Base-by-base conservation (phyloP, 2,888 invertebrate species). In the Lasioglossum lativentre region DNA sequence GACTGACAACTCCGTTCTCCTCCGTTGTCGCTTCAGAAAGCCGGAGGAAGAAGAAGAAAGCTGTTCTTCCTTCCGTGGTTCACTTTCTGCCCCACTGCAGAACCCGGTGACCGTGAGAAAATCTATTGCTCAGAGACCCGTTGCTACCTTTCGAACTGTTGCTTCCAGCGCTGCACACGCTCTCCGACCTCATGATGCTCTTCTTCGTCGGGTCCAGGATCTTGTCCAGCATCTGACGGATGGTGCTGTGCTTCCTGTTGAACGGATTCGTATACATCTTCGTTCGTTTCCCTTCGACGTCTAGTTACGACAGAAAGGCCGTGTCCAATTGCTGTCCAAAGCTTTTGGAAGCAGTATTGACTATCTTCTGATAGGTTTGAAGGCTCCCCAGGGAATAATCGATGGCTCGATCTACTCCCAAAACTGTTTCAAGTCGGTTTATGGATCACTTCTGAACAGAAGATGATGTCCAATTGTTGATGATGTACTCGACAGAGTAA, bases 251-350 rank as follows among this genome's bases (percentile, higher is more conserved):
- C 91, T 97, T 97, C 90, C 97, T 96, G 90, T 97, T 97, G 93
- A 97, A 97, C 79, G 97, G 97, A 94, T 97, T 97, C 85, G 97
- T 97, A 92, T 96, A 97, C 97, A 97, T 97, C 90, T n/a, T 68
- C n/a, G 68, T 12, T n/a, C 12, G 40, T 12, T 68, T 38, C 4
- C 4, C 40, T n/a, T 68, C 38, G 12, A 68, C 38, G 23, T 40
- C 68, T 10, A 12, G n/a, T 38, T 40, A 0, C 12, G 4, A 0
- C 4, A 38, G 4, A 38, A 38, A 19, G 5, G 30, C 34, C 0
- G 23, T 6, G 4, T 38, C 12, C 4, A n/a, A 38, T 38, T 23
- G 23, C 30, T 19, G 66, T 8, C 0, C 16, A 66, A 66, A 66
- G 34, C 34, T 30, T 23, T 66, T 12, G 4, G 47, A 19, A 47